Conservation (phyloP, 2,113 vertebrate species). For the Butorides virescens region DNA sequence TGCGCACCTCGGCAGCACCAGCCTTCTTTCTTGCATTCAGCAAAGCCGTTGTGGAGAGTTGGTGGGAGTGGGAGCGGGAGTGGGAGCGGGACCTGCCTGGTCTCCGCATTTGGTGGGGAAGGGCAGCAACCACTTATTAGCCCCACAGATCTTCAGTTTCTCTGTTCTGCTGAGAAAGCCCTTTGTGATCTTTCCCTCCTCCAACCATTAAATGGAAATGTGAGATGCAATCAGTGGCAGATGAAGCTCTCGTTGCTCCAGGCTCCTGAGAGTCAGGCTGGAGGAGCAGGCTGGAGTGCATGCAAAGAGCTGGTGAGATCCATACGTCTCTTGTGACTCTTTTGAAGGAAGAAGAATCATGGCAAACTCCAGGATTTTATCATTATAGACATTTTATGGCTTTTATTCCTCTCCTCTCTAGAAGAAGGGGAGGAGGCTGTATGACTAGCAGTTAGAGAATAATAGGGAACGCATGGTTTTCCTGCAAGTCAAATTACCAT, state of each 20-base stretch:
- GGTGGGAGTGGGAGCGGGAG: background rate
- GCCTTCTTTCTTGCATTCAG: background rate
- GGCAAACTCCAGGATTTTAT: background rate
- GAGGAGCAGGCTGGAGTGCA: background rate
- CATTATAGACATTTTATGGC: background rate
- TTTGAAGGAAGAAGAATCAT: background rate
- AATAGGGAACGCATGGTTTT: background rate
- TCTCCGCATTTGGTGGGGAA: background rate
- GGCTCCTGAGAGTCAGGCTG: background rate
- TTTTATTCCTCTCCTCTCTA: background rate
- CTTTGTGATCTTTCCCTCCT: background rate
- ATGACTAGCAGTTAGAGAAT: background rate
- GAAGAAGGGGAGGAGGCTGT: background rate
- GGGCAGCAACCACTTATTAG: background rate
- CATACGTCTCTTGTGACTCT: background rate
- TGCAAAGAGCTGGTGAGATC: background rate
- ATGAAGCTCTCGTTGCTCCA: background rate
- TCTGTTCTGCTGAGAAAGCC: background rate
- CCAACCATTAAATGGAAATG: fast-evolving
- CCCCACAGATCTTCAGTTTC: background rate
- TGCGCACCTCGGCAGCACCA: fast-evolving
- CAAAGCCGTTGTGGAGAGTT: background rate
- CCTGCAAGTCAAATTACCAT: background rate
- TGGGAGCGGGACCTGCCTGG: background rate
- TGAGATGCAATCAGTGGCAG: background rate